These are phyloP conservation scores for Phanerotoma sp. DNA, from an alignment of 2,888 invertebrate genomes.

Conservation along the genomic window DNA sequence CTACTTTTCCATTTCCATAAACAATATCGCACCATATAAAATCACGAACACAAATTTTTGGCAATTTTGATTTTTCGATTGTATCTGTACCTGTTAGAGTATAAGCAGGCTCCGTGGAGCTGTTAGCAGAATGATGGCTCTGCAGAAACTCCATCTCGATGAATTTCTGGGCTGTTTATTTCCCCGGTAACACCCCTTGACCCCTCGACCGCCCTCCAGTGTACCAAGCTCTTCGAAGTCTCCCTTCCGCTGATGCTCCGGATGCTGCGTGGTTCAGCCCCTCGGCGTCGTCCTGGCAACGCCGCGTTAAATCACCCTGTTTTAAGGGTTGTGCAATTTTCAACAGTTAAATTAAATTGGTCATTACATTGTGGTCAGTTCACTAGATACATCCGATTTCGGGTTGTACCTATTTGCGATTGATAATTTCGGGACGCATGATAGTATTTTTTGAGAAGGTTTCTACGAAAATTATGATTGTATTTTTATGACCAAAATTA, in stretches of 20 bases:
- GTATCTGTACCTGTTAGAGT: conserved; percentile 40
- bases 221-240: conserved; percentile 24
- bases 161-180: conserved; percentile 48
- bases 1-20: too few relatives aligned
- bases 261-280: conserved; percentile 50
- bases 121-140: conserved; percentile 57
- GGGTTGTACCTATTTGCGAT: too few relatives aligned
- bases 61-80: neutral
- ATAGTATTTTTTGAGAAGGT: neutral
- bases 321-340: conserved; percentile 29
- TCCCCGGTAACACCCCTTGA: conserved; percentile 52
- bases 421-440: neutral
- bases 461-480: neutral
- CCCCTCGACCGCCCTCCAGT: conserved; percentile 36
- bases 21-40: too few relatives aligned
- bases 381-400: too few relatives aligned
- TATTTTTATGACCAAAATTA: neutral
- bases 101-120: conserved; percentile 52
- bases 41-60: too few relatives aligned
- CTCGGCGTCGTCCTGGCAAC: conserved; percentile 55
- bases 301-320: conserved; percentile 39
- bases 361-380: too few relatives aligned
- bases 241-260: conserved; percentile 31
- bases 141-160: conserved; percentile 58
- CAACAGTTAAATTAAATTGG: neutral